Conservation (phyloP, 2,888 invertebrate genomes). For the Athalia circularis region DNA sequence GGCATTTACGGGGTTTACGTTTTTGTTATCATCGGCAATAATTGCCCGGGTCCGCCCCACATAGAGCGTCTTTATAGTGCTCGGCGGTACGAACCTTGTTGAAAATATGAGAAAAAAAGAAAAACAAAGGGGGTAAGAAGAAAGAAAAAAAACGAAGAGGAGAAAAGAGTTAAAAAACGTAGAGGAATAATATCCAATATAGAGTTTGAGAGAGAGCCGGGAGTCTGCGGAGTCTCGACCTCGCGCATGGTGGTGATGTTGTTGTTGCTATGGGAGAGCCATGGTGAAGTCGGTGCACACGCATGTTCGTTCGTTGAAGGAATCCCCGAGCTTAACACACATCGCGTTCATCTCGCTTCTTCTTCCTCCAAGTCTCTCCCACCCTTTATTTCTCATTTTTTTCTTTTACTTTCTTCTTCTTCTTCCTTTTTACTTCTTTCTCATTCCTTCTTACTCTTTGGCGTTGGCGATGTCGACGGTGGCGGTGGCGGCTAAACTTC, state of each 20-base stretch:
- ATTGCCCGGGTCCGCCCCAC: too few species aligned
- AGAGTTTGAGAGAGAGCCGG: neutral
- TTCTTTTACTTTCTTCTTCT: too few species aligned
- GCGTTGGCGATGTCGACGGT: neutral
- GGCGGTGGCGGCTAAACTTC: neutral
- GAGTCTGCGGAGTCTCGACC: slow-evolving; percentile 26
- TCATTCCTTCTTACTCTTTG: neutral
- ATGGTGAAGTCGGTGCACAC: too few species aligned
- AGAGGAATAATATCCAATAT: too few species aligned
- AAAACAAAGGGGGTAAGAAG: too few species aligned
- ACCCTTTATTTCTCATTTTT: too few species aligned
- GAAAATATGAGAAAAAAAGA: too few species aligned
- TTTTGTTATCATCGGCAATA: slow-evolving; percentile 21
- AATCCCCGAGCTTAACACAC: slow-evolving; percentile 34
- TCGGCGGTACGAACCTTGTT: too few species aligned
- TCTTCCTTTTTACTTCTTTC: too few species aligned
- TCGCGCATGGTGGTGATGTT: neutral
- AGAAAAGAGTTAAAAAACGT: too few species aligned
- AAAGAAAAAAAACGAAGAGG: too few species aligned
- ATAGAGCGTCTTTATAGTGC: too few species aligned
- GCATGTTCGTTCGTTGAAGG: slow-evolving; percentile 27
- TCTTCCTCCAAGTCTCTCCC: neutral
- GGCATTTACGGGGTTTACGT: slow-evolving; percentile 44
- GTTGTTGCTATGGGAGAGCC: slow-evolving; percentile 42
- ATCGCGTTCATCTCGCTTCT: slow-evolving; percentile 42